phyloP scores from a whole-genome alignment of 2,113 vertebrate species.

The Oreotrochilus melanogaster region DNA sequence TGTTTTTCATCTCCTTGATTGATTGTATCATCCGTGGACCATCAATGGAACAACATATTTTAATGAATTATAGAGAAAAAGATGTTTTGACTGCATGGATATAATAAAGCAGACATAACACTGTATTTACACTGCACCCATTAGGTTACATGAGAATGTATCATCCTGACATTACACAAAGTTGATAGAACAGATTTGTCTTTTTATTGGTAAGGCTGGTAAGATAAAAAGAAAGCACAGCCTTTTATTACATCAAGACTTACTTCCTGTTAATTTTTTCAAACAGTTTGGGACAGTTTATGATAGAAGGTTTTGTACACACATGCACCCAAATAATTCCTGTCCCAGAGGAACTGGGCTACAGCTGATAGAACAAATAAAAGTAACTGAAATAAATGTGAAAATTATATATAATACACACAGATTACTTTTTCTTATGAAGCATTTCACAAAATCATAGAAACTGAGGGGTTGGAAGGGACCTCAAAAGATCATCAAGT shows the following conservation, averaged over 20 bases:
- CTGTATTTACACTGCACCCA: not conserved
- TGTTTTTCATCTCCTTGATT: not conserved
- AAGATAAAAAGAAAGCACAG: not conserved
- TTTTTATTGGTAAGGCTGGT: not conserved
- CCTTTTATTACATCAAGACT: not conserved
- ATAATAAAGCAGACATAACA: not conserved
- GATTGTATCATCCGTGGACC: not conserved
- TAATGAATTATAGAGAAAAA: not conserved
- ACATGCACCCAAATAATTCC: not conserved
- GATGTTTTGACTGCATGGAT: not conserved
- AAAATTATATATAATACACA: not conserved
- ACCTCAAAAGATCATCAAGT: too few relatives aligned
- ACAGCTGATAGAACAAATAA: not conserved
- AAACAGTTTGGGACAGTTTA: not conserved
- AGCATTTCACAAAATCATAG: not conserved
- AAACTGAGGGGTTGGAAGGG: too few relatives aligned
- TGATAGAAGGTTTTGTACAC: fast-evolving
- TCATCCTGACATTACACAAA: not conserved
- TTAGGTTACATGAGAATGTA: not conserved
- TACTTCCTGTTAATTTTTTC: not conserved
- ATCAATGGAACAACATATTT: not conserved
- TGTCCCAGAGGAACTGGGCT: not conserved
- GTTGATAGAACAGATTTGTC: not conserved
- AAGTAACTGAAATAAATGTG: not conserved
- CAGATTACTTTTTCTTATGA: not conserved